phyloP scores from a whole-genome alignment of 1,140 invertebrate genomes.

The Rhynchophorus ferrugineus region DNA sequence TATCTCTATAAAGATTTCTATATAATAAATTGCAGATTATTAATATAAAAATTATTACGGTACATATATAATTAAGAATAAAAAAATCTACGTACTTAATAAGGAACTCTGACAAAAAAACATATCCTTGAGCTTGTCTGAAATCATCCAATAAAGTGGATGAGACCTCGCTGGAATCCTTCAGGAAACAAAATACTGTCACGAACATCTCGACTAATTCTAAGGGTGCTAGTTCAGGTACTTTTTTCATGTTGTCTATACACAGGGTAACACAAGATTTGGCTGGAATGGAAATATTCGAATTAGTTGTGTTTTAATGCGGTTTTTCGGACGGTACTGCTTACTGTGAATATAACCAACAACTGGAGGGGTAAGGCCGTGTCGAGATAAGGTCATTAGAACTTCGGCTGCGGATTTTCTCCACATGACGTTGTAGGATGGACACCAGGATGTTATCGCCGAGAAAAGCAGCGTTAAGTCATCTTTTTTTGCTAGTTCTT shows the following conservation, averaged over 20 bases:
- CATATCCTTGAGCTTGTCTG: conserved; percentile 86
- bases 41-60: conserved; percentile 30
- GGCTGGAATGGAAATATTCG: conserved; percentile 53
- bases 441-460: conserved; percentile 92
- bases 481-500: conserved; percentile 94
- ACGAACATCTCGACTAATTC: conserved; percentile 98
- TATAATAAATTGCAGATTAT: too few relatives aligned
- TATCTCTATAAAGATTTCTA: too few relatives aligned
- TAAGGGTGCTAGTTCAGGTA: conserved; percentile 84
- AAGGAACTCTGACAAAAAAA: conserved; percentile 89
- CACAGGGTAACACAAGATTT: conserved; percentile 92
- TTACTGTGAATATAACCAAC: conserved; percentile 96
- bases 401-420: conserved; percentile 94
- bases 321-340: conserved; percentile 36
- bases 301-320: neutral
- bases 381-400: conserved; percentile 88
- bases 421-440: conserved; percentile 89
- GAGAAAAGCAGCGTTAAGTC: conserved; percentile 93
- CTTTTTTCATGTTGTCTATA: conserved; percentile 94
- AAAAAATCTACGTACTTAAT: conserved; percentile 62
- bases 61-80: conserved; percentile 16
- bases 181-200: conserved; percentile 94
- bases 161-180: conserved; percentile 96
- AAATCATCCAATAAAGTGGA: conserved; percentile 94
- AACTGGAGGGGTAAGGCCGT: conserved; percentile 86